A percentile compares a stretch with the other conserved stretches of the same genome.
phyloP scores from a whole-genome alignment of 2,888 invertebrate genomes.

The Odontothrips loti region DNA sequence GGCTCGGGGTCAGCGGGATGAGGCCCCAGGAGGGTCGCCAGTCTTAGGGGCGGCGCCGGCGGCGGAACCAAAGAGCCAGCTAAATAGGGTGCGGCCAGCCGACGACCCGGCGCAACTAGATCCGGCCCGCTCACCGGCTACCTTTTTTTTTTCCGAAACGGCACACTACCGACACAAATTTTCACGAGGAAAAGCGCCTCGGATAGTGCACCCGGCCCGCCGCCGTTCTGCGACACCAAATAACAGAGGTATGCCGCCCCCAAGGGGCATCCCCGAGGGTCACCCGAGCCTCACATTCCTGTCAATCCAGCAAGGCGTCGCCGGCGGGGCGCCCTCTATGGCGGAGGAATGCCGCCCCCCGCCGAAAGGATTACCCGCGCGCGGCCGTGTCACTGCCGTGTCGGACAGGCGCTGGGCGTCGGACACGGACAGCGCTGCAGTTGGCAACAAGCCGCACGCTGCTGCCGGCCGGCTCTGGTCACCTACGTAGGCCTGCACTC shows the following conservation, averaged over 20 bases:
- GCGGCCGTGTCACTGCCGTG: not conserved
- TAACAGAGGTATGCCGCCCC: not conserved
- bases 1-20: not conserved
- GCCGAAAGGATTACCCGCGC: not conserved
- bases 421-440: not conserved
- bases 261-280: not conserved
- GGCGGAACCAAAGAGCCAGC: not conserved
- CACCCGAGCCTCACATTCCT: not conserved
- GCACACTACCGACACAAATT: too few relatives aligned
- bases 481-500: too few relatives aligned
- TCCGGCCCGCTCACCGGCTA: not conserved
- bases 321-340: too few relatives aligned
- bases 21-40: not conserved
- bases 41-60: not conserved
- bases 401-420: not conserved
- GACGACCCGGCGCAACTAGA: not conserved
- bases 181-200: too few relatives aligned
- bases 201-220: too few relatives aligned
- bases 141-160: not conserved
- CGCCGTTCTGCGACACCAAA: slow-evolving; percentile 3
- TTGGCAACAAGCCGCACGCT: too few relatives aligned
- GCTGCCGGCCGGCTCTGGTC: too few relatives aligned
- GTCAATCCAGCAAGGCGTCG: not conserved
- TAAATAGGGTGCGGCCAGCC: not conserved
- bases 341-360: not conserved